phyloP scores from a whole-genome alignment of 2,888 invertebrate species.

The Catocala sponsa region DNA sequence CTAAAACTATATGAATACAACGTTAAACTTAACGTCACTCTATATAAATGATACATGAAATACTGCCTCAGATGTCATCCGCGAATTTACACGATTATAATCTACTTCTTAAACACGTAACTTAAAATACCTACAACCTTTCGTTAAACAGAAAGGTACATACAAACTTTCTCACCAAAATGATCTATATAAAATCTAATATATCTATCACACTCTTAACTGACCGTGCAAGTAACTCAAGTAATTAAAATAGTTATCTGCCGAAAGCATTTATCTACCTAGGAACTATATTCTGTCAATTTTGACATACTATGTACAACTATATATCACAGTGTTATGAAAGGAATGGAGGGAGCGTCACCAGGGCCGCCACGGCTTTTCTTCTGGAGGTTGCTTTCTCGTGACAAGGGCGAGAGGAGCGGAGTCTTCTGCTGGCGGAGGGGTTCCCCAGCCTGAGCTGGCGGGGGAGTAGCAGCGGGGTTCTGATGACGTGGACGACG shows the following conservation, averaged over 20 bases:
- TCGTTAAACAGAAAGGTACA: constrained; percentile 35
- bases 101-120: constrained; percentile 27
- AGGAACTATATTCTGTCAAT: constrained; percentile 71
- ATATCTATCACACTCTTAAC: constrained; percentile 52
- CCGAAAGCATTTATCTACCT: constrained; percentile 34
- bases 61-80: constrained; percentile 86
- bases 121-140: constrained; percentile 27
- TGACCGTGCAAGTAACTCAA: constrained; percentile 61
- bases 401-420: constrained; percentile 92
- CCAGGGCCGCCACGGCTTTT: constrained; percentile 95
- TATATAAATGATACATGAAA: constrained; percentile 69
- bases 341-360: constrained; percentile 74
- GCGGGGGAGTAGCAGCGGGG: constrained; percentile 89
- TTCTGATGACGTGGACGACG: constrained; percentile 90
- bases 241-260: constrained; percentile 28
- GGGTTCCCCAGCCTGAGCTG: constrained; percentile 83
- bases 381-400: constrained; percentile 89
- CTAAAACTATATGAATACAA: constrained; percentile 53
- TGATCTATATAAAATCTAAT: constrained; percentile 30
- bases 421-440: constrained; percentile 74
- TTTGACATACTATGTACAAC: constrained; percentile 52
- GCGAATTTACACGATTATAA: constrained; percentile 67
- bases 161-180: constrained; percentile 32
- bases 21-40: constrained; percentile 53
- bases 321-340: constrained; percentile 63